A percentile compares a stretch with the other conserved stretches of the same genome.
These are phyloP conservation scores for Nomada fabriciana DNA, from an alignment of 2,888 invertebrate species.

Conservation along the genomic window DNA sequence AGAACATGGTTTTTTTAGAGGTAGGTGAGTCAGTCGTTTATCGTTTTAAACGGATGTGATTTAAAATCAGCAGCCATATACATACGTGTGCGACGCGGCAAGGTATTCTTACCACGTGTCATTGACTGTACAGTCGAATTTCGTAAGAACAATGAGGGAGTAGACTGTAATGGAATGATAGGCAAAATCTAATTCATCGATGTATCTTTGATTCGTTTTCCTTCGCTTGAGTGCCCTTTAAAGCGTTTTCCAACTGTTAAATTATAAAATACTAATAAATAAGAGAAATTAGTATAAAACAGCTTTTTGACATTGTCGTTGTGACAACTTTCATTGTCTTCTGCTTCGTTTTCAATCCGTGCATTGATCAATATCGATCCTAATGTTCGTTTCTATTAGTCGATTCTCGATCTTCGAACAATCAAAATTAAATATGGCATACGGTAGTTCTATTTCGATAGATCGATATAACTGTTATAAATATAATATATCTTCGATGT, in stretches of 20 bases:
- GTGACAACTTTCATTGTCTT: background rate
- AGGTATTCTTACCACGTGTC: slow-evolving; percentile 44
- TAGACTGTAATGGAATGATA: slow-evolving; percentile 4
- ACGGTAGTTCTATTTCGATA: background rate
- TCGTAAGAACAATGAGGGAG: slow-evolving; percentile 25
- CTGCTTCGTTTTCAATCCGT: background rate
- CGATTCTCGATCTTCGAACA: background rate
- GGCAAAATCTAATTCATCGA: slow-evolving; percentile 13
- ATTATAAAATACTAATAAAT: too few species aligned
- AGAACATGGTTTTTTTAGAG: background rate
- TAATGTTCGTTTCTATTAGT: background rate
- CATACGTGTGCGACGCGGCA: background rate
- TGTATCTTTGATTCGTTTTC: background rate
- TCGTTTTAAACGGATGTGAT: slow-evolving; percentile 25
- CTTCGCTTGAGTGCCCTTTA: background rate
- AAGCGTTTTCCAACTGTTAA: too few species aligned
- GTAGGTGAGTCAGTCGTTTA: slow-evolving; percentile 11
- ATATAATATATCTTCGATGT: too few species aligned
- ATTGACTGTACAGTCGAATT: slow-evolving; percentile 22
- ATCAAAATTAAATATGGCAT: too few species aligned
- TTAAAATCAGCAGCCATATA: slow-evolving; percentile 27
- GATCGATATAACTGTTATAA: background rate
- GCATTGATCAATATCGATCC: background rate
- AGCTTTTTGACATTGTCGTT: too few species aligned
- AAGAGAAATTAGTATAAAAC: too few species aligned